These are phyloP conservation scores for Nycticebus coucang DNA, from an alignment of 2,113 vertebrate genomes.

Conservation along the genomic window DNA sequence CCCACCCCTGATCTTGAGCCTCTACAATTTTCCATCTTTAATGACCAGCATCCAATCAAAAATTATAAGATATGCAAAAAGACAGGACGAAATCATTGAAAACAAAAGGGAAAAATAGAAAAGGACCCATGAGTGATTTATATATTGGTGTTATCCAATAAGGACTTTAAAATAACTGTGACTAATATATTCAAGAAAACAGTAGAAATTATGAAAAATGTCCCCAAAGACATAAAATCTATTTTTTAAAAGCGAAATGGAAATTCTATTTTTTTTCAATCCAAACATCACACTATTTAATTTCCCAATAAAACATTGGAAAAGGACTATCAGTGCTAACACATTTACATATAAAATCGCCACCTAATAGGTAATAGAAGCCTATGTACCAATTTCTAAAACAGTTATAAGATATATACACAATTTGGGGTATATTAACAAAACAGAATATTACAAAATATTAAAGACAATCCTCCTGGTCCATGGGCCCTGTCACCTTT, in stretches of 20 bases:
- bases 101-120: not conserved
- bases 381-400: slow-evolving; percentile 94
- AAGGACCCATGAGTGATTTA: not conserved
- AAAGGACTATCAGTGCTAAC: slow-evolving; percentile 89
- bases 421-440: slow-evolving; percentile 93
- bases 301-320: slow-evolving; percentile 90
- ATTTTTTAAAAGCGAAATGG: not conserved
- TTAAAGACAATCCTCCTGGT: slow-evolving; percentile 94
- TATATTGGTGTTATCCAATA: not conserved
- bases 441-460: slow-evolving; percentile 99
- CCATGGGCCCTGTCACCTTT: slow-evolving; percentile 66
- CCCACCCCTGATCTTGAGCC: not conserved
- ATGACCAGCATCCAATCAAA: not conserved
- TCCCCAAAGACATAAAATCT: not conserved
- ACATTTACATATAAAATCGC: slow-evolving; percentile 96
- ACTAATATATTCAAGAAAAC: not conserved
- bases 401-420: slow-evolving; percentile 96
- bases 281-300: slow-evolving; percentile 90
- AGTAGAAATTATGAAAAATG: not conserved
- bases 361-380: slow-evolving; percentile 92
- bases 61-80: not conserved
- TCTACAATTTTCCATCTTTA: not conserved
- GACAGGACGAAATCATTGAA: not conserved
- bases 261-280: slow-evolving; percentile 68
- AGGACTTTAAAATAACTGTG: not conserved